These are phyloP conservation scores for Pimephales promelas DNA, from an alignment of 2,113 vertebrate genomes.

Conservation along the genomic window DNA sequence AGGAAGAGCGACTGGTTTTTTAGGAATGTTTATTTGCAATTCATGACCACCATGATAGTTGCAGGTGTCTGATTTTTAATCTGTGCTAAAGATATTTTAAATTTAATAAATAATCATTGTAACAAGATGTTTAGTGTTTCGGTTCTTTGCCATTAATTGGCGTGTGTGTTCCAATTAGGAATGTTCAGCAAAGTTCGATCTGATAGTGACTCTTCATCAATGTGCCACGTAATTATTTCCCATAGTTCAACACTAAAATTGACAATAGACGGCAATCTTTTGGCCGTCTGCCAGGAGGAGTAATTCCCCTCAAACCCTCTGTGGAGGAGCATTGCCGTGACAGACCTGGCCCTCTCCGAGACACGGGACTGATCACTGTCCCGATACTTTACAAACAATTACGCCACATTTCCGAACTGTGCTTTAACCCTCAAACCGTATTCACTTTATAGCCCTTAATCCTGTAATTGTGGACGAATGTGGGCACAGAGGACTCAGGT, in stretches of 20 bases:
- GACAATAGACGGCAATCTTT: background rate
- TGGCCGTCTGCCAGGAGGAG: background rate
- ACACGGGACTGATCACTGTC: background rate
- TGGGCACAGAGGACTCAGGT: too few species aligned
- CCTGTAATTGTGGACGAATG: too few species aligned
- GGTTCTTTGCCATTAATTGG: constrained; percentile 16
- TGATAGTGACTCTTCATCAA: background rate
- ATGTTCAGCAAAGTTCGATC: background rate
- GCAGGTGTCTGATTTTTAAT: constrained; percentile 85
- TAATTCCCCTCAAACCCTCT: background rate
- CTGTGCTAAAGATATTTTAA: constrained; percentile 87
- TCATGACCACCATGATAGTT: constrained; percentile 79
- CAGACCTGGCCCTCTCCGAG: background rate
- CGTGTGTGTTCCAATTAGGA: background rate
- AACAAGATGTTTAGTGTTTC: constrained; percentile 62
- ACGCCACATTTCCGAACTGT: too few species aligned
- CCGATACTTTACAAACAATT: background rate
- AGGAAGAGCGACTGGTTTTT: constrained; percentile 71
- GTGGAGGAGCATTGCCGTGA: too few species aligned
- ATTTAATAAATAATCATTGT: constrained; percentile 86
- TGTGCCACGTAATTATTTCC: background rate
- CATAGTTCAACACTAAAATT: background rate
- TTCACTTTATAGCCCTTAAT: too few species aligned
- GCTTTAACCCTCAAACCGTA: too few species aligned
- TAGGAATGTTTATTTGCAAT: constrained; percentile 77